Percentiles rank a stretch among this genome's conserved stretches.
Conservation (phyloP, 2,797 vertebrate species). For the Sebastiscus tertius region DNA sequence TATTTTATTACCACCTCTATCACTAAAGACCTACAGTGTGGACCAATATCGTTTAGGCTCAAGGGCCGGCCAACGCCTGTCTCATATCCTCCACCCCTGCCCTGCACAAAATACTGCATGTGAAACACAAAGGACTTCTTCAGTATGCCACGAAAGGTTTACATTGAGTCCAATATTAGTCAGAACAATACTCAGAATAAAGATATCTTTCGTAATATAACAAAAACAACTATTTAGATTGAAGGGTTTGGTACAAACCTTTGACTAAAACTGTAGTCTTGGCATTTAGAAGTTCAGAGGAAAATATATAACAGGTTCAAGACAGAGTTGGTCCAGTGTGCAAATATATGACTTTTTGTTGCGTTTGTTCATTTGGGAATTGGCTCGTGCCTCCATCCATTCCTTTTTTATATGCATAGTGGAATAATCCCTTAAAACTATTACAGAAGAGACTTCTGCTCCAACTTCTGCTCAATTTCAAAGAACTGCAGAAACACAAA, state of each 20-base stretch:
- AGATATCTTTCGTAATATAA: not conserved
- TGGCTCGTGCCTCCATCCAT: not conserved
- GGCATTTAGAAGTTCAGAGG: not conserved
- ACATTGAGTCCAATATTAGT: not conserved
- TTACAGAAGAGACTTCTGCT: not conserved
- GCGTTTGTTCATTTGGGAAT: not conserved
- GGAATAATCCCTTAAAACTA: not conserved
- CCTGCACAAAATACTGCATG: slow-evolving; percentile 29
- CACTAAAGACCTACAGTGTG: slow-evolving; percentile 68
- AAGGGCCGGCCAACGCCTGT: slow-evolving; percentile 24
- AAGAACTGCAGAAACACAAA: slow-evolving; percentile 1
- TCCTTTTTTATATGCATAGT: not conserved
- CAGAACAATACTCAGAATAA: not conserved
- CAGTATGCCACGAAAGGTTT: not conserved
- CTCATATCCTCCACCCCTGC: slow-evolving; percentile 43
- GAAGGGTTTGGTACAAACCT: not conserved
- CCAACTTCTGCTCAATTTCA: not conserved
- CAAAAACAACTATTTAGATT: not conserved
- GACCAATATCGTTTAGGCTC: slow-evolving; percentile 66
- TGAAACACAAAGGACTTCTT: slow-evolving; percentile 27
- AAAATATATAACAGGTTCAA: not conserved
- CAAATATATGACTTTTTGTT: not conserved
- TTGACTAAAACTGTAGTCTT: not conserved
- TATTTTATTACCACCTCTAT: slow-evolving; percentile 81
- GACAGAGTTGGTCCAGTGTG: not conserved